A percentile compares a stretch with the other conserved stretches of the same genome.
Conservation (phyloP, 1,140 invertebrate genomes). For the Caenorhabditis latens region DNA sequence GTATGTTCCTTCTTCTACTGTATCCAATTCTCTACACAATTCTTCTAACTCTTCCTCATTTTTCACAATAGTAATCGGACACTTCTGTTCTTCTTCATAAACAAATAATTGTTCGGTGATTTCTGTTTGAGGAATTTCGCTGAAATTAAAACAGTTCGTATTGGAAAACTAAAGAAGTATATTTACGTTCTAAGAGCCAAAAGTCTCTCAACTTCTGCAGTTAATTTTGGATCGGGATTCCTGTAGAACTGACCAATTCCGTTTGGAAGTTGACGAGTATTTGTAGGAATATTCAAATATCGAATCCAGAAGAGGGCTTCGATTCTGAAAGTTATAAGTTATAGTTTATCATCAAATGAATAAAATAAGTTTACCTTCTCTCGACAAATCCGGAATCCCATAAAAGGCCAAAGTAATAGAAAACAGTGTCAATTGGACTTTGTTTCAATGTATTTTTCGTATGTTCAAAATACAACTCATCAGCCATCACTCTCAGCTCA, state of each 20-base stretch:
- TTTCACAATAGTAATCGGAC: constrained; percentile 17
- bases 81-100: not conserved
- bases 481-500: not conserved
- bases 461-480: constrained; percentile 23
- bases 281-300: not conserved
- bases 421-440: not conserved
- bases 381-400: not conserved
- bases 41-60: not conserved
- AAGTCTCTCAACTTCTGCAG: not conserved
- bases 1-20: not conserved
- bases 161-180: not conserved
- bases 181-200: not conserved
- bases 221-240: not conserved
- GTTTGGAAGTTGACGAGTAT: not conserved
- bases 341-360: not conserved
- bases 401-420: not conserved
- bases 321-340: not conserved
- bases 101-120: not conserved
- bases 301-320: not conserved
- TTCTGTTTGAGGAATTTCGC: not conserved
- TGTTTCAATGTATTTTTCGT: not conserved
- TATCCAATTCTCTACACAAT: not conserved
- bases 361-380: not conserved
- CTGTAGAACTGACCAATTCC: not conserved
- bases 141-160: not conserved